Base-by-base conservation (phyloP, 2,888 invertebrate genomes). In the Acholoe squamosa region DNA sequence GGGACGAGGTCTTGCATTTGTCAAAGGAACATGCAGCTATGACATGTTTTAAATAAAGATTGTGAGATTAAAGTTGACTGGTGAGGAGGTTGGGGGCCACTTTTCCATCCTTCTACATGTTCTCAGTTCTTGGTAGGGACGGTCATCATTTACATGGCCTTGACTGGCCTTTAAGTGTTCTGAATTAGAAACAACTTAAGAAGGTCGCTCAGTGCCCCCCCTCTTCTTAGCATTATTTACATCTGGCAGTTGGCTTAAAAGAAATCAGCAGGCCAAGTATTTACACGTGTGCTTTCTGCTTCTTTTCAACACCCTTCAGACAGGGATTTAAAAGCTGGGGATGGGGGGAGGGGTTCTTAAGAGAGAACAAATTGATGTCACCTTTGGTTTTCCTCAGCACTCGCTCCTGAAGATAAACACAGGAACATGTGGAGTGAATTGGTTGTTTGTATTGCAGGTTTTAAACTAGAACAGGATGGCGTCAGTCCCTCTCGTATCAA, bases 121-220 rank as follows among this genome's bases (percentile, higher is more conserved):
- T 3, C 43, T 43, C 43, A 10, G 43, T 43, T 61, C n/a, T 71
- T 25, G 28, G 25, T 14, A 14, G 28, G 71, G 28, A 28, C 28
- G 28, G 28, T 28, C 71, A 25, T 71, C 31, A 71, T 71, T 71
- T 71, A 25, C 25, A 28, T 14, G 71, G 25, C 14, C 3, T 14
- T 25, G 71, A 28, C 14, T 71, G 14, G 28, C 31, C 14, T 71
- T 71, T 71, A 71, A 71, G 71, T 28, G 28, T 14, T 28, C 28
- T 28, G 71, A 71, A 71, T 71, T 71, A 71, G 71, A 71, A 71
- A 71, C 71, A 71, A 71, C 71, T 71, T 71, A 71, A 28, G 28
- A 28, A 16, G 71, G 25, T 71, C 28, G 25, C 25, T 7, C 28
- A n/a, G 31, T 28, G 71, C 28, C 31, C 71, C 3, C 67, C n/a